A percentile compares a stretch with the other conserved stretches of the same genome.
Evolutionary conservation across 2,113 vertebrate species (phyloP).

Genomic region (Gavia stellata): DNA sequence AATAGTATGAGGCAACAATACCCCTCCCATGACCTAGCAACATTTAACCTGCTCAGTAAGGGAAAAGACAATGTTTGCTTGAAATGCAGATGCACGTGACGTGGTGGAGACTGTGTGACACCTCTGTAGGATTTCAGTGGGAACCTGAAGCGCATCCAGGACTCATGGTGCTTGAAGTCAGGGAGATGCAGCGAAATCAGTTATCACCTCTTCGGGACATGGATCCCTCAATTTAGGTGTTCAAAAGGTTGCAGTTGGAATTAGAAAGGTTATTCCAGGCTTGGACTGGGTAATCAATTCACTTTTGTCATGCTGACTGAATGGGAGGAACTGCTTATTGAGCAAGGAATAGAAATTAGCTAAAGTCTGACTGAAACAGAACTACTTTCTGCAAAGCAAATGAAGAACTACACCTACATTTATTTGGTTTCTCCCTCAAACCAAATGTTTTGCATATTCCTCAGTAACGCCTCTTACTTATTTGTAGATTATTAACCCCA

Average conservation of each 20-base stretch:
- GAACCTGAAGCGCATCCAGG: not conserved
- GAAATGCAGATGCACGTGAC: not conserved
- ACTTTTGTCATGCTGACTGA: not conserved
- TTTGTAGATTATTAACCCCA: not conserved
- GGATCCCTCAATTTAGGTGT: not conserved
- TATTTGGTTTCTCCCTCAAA: not conserved
- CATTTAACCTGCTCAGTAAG: not conserved
- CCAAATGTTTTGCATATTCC: not conserved
- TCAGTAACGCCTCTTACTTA: not conserved
- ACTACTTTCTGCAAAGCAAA: not conserved
- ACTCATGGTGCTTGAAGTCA: not conserved
- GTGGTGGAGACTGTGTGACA: not conserved
- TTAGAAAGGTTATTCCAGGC: not conserved
- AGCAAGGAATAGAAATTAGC: not conserved
- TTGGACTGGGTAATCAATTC: not conserved
- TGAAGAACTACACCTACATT: not conserved
- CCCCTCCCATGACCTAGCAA: not conserved
- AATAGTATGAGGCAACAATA: not conserved
- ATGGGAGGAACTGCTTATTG: not conserved
- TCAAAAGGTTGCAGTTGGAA: not conserved
- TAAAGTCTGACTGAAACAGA: not conserved
- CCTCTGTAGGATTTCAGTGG: not conserved
- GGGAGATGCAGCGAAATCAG: not conserved
- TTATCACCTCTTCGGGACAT: not conserved
- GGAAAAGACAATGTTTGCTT: not conserved